phyloP scores from a whole-genome alignment of 1,140 invertebrate species.

The Riptortus pedestris region DNA sequence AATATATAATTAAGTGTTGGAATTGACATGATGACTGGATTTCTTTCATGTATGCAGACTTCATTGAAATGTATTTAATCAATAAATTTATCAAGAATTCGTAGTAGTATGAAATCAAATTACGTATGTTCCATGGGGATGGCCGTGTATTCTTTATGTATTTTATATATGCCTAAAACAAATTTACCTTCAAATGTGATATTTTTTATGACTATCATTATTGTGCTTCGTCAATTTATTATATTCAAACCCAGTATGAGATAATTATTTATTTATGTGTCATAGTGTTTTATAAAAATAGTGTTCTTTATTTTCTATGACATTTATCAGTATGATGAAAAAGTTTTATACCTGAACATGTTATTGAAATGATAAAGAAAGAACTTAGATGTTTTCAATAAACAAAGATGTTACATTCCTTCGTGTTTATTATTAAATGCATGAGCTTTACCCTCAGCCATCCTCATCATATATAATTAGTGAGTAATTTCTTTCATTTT shows the following conservation, averaged over 20 bases:
- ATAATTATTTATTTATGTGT: constrained; percentile 16
- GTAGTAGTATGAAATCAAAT: too few relatives aligned
- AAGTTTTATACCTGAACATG: constrained; percentile 6
- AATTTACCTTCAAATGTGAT: constrained; percentile 16
- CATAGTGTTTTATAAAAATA: constrained; percentile 14
- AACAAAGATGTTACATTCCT: neutral
- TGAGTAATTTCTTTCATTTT: neutral
- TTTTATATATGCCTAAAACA: constrained; percentile 16
- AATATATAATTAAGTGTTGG: too few relatives aligned
- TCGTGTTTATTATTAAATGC: neutral
- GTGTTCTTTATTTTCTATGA: constrained; percentile 11
- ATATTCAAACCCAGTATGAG: constrained; percentile 9
- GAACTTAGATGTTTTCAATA: constrained; percentile 10
- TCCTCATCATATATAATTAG: neutral
- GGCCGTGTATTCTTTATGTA: constrained; percentile 7
- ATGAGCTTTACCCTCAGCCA: neutral
- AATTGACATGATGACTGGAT: too few relatives aligned
- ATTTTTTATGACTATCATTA: constrained; percentile 24
- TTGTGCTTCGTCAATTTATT: constrained; percentile 23
- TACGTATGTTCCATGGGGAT: too few relatives aligned
- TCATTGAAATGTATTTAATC: too few relatives aligned
- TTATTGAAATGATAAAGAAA: neutral
- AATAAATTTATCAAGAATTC: too few relatives aligned
- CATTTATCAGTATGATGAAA: constrained; percentile 7
- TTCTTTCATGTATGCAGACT: too few relatives aligned